Evolutionary conservation across 2,797 vertebrate species (phyloP), one percentile per base, ranked within the genome.

Genomic region (Salmo trutta): DNA sequence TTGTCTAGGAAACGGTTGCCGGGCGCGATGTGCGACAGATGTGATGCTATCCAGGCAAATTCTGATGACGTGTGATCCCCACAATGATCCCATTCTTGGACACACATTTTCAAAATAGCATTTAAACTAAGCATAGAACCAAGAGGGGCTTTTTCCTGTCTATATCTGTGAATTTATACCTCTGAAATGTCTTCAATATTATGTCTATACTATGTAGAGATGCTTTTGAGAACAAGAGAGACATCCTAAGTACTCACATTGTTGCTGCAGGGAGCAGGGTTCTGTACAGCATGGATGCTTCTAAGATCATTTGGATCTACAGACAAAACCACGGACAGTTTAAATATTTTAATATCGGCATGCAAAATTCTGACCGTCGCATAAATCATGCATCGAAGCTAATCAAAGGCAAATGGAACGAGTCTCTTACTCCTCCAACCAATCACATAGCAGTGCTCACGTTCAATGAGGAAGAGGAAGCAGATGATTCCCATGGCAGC

Each of bases 391-490:
- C 41, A 47, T 47, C 12, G 10, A 14, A 47, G 41, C 41, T 47
- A 12, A 3, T 14, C 41, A 47, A 47, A 47, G 41, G 41, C 10
- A 47, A 14, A 47, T 14, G 41, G 41, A 3, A 47, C 10, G 10
- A 14, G 41, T 47, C 41, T 41, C 24, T 14, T 15, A 24, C 12
- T 27, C 62, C 24, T 27, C 66, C 66, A 79, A 70, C 75, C 68
- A 2, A n/a, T 52, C 12, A 41, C 27, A 47, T 17, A 62, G 65
- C 15, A 33, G 51, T 1, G 94, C 97, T 97, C 85, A 99, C 98
- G 95, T 77, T 99, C 98, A 1, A 99, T 95, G 0, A 99, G 96
- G 88, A 99, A 99, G 83, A 98, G 76, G 92, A 98, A 98, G 91
- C 96, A 98, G 90, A 97, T 1, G n/a, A 97, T 0, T 1, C 97